Conservation (phyloP, 2,797 vertebrate species). For the Gouania willdenowi region DNA sequence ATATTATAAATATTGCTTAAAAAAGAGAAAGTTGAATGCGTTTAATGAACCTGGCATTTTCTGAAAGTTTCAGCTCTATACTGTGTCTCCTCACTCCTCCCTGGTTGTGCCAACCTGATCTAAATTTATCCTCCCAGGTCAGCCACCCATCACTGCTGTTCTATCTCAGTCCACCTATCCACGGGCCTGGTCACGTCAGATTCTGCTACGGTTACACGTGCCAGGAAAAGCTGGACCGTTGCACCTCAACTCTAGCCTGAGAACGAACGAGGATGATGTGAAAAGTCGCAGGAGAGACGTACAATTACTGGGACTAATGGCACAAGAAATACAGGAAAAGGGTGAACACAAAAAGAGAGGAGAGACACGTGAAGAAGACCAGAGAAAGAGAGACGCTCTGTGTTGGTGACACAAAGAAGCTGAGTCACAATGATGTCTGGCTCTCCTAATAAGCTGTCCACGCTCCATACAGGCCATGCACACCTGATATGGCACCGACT, state of each 20-base stretch:
- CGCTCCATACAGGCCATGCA: slow-evolving; percentile 25
- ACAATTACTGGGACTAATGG: slow-evolving; percentile 42
- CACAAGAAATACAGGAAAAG: slow-evolving; percentile 19
- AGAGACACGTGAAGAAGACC: slow-evolving; percentile 4
- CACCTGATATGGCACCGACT: slow-evolving; percentile 16
- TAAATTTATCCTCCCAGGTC: slow-evolving; percentile 51
- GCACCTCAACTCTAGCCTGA: slow-evolving; percentile 9
- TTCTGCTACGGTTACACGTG: slow-evolving; percentile 9
- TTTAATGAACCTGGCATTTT: too few relatives aligned
- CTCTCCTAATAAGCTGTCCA: slow-evolving; percentile 48
- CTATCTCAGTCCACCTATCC: slow-evolving; percentile 45
- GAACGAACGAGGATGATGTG: slow-evolving; percentile 1
- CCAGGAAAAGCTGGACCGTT: slow-evolving; percentile 19
- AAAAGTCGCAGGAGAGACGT: slow-evolving; percentile 1
- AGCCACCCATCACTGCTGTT: slow-evolving; percentile 28
- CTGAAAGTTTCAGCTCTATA: slow-evolving; percentile 6
- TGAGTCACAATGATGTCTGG: slow-evolving; percentile 20
- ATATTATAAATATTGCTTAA: too few relatives aligned
- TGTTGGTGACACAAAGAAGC: slow-evolving; percentile 30
- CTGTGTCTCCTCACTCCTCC: slow-evolving; percentile 10
- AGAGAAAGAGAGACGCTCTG: slow-evolving; percentile 2
- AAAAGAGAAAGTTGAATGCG: background rate
- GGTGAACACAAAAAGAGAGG: background rate
- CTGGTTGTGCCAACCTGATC: slow-evolving; percentile 11
- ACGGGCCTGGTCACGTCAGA: slow-evolving; percentile 14